Conservation (phyloP, 2,113 vertebrate genomes). For the Anguilla japonica region DNA sequence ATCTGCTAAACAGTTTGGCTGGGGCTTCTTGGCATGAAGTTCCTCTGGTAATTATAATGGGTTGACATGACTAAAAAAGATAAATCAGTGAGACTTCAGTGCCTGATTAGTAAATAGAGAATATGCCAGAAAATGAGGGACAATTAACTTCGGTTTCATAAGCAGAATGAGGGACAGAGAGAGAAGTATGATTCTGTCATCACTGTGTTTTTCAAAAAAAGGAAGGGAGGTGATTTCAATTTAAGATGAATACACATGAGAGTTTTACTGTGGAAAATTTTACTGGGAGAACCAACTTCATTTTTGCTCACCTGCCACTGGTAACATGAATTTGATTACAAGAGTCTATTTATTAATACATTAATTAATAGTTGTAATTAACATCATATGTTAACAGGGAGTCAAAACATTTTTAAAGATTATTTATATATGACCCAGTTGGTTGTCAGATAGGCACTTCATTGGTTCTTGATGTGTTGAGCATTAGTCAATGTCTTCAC, state of each 20-base stretch:
- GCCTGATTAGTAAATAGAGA: background rate
- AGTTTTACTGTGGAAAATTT: background rate
- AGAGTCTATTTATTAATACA: no score
- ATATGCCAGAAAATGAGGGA: background rate
- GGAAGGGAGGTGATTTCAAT: background rate
- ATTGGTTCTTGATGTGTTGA: no score
- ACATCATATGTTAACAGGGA: no score
- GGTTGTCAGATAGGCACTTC: no score
- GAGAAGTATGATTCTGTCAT: background rate
- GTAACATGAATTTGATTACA: no score
- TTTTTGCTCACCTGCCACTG: background rate
- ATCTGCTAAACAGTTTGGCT: background rate
- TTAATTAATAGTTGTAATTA: no score
- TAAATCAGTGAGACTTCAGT: background rate
- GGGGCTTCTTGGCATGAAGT: background rate
- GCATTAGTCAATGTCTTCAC: no score
- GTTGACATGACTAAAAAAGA: background rate
- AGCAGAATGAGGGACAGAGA: background rate
- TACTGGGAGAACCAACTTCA: background rate
- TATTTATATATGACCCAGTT: no score
- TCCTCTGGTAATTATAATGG: background rate
- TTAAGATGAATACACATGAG: background rate
- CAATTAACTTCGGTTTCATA: background rate
- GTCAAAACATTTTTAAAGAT: no score
- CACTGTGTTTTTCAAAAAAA: background rate